Evolutionary conservation across 37 sponge, comb jelly and placozoan genomes (phyloP).

Genomic region (Halisarca cf. caerulea): DNA sequence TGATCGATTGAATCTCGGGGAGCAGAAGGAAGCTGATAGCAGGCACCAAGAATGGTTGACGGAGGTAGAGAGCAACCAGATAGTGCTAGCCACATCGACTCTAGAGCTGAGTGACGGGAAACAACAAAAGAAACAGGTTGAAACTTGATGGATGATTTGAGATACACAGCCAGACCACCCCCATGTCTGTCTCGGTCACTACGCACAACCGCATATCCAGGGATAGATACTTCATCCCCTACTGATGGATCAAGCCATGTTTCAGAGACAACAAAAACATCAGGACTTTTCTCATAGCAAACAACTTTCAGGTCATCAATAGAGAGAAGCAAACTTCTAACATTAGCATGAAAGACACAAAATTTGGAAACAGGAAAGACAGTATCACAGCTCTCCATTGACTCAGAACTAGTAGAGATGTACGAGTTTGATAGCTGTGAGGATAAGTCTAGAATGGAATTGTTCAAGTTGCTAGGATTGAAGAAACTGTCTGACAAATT

Average conservation of each 20-base stretch:
- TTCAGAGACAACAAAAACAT: neutral
- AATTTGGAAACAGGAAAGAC: neutral
- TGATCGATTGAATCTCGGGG: neutral
- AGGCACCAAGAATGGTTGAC: neutral
- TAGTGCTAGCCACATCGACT: slow-evolving; percentile 1
- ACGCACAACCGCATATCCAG: neutral
- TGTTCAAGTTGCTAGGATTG: no score
- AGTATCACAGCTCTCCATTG: neutral
- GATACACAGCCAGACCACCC: slow-evolving; percentile 4
- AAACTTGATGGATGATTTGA: neutral
- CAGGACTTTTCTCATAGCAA: neutral
- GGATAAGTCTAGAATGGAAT: neutral
- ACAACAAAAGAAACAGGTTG: no score
- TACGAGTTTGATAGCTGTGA: neutral
- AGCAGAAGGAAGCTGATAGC: neutral
- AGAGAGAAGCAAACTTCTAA: neutral
- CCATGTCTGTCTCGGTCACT: neutral
- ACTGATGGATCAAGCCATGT: slow-evolving; percentile 11
- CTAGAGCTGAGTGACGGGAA: no score
- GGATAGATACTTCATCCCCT: neutral
- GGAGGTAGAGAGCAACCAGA: neutral
- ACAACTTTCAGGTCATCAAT: neutral
- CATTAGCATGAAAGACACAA: neutral
- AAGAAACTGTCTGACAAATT: slow-evolving; percentile 12
- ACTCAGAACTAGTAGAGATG: neutral